These are phyloP conservation scores for Menidia beryllina DNA, from an alignment of 2,113 vertebrate species.

Conservation along the genomic window DNA sequence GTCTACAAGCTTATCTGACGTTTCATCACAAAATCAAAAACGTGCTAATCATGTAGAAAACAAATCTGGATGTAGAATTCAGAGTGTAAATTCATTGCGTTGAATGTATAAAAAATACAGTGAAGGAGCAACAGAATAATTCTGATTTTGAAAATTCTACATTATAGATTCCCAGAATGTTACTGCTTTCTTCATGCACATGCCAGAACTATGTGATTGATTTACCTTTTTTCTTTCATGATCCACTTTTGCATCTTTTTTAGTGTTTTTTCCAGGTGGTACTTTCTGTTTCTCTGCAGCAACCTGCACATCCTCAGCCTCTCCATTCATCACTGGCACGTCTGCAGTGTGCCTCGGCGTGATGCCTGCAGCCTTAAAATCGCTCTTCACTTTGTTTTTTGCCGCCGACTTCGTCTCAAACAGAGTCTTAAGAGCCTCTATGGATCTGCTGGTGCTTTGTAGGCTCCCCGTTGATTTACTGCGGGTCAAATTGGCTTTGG, in stretches of 20 bases:
- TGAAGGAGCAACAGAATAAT: too few species aligned
- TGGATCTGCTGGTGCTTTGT: slow-evolving; percentile 26
- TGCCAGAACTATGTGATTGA: too few species aligned
- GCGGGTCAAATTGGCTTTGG: slow-evolving; percentile 27
- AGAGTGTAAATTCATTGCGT: too few species aligned
- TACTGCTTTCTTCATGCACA: too few species aligned
- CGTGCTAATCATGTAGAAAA: too few species aligned
- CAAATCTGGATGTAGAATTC: too few species aligned
- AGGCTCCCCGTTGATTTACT: slow-evolving; percentile 74
- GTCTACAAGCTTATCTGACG: too few species aligned
- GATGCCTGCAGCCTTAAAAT: slow-evolving; percentile 10
- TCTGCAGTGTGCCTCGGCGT: not conserved
- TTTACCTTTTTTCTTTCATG: slow-evolving; percentile 52
- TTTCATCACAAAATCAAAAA: too few species aligned
- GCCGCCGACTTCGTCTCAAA: slow-evolving; percentile 69
- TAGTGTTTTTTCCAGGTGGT: not conserved
- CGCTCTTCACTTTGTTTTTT: slow-evolving; percentile 16
- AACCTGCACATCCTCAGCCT: slow-evolving; percentile 1
- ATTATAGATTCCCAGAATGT: too few species aligned
- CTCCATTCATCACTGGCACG: slow-evolving; percentile 13
- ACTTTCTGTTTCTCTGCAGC: slow-evolving; percentile 8
- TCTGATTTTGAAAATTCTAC: too few species aligned
- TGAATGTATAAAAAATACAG: too few species aligned
- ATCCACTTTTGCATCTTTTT: slow-evolving; percentile 35
- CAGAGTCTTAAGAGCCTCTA: slow-evolving; percentile 63